Conservation (phyloP, 92 coral and sea anemone genomes). For the Umimayanthus chanpuru region DNA sequence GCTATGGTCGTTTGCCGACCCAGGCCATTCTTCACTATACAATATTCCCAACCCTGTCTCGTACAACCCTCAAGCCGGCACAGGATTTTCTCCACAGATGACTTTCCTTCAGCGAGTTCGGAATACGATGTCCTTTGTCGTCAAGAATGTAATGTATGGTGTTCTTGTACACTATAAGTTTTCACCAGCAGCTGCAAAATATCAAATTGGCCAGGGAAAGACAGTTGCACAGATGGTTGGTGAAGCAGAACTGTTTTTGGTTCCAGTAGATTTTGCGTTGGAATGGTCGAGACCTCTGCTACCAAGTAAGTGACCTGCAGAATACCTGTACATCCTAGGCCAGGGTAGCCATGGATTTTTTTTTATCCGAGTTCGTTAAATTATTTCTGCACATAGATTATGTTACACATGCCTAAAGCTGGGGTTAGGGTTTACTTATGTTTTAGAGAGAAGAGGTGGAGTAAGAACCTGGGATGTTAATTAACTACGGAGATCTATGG, state of each 20-base stretch:
- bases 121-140: neutral
- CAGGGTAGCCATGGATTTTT: too few species aligned
- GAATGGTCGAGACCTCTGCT: slow-evolving; percentile 23
- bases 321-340: too few species aligned
- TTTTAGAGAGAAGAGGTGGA: too few species aligned
- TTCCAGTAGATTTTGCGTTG: slow-evolving; percentile 26
- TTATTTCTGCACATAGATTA: too few species aligned
- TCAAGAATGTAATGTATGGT: neutral
- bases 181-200: neutral
- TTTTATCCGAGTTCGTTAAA: too few species aligned
- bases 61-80: neutral
- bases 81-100: neutral
- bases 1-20: slow-evolving; percentile 15
- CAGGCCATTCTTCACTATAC: neutral
- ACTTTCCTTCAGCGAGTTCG: neutral
- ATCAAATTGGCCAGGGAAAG: slow-evolving; percentile 29
- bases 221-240: neutral
- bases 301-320: neutral
- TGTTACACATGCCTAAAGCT: too few species aligned
- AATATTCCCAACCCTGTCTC: slow-evolving; percentile 26
- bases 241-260: slow-evolving; percentile 7
- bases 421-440: too few species aligned
- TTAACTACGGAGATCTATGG: too few species aligned
- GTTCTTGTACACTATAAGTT: neutral
- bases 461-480: too few species aligned